A percentile compares a stretch with the other conserved stretches of the same genome.
These are phyloP conservation scores for Copidosoma aretas DNA, from an alignment of 2,888 invertebrate species.

Conservation along the genomic window DNA sequence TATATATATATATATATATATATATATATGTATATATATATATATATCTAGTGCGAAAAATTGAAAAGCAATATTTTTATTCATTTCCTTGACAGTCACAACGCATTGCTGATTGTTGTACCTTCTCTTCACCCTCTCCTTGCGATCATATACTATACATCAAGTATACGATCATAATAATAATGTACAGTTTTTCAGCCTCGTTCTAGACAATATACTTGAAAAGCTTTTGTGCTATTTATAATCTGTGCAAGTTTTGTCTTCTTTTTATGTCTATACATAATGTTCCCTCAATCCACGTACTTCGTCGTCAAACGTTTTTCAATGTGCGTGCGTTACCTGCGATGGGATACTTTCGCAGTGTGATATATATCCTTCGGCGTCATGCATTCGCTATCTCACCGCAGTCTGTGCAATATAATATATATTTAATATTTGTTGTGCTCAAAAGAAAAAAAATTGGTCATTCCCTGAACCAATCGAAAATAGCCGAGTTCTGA, in stretches of 20 bases:
- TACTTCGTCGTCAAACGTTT: background rate
- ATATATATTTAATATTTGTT: conserved; percentile 12
- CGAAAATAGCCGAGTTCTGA: too few species aligned
- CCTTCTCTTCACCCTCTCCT: background rate
- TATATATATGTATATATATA: too few species aligned
- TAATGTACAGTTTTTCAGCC: conserved; percentile 54
- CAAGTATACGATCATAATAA: conserved; percentile 46
- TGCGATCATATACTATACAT: conserved; percentile 29
- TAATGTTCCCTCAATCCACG: conserved; percentile 1
- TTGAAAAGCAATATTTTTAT: conserved; percentile 1
- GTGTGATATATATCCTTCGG: too few species aligned
- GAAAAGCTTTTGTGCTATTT: conserved; percentile 61
- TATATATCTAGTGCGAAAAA: conserved; percentile 11
- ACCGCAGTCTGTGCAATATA: conserved; percentile 13
- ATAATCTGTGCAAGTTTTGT: conserved; percentile 58
- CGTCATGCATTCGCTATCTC: background rate
- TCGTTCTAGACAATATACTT: conserved; percentile 47
- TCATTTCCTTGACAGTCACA: background rate
- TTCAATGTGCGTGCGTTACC: conserved; percentile 1
- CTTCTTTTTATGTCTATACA: conserved; percentile 1
- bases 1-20: too few species aligned
- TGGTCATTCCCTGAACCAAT: background rate
- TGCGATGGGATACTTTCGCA: conserved; percentile 22
- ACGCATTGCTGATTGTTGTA: conserved; percentile 2
- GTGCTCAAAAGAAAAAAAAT: conserved; percentile 13